Percentiles rank a stretch among this genome's conserved stretches.
phyloP scores from a whole-genome alignment of 2,888 invertebrate genomes.

The Ephialtes manifestator region DNA sequence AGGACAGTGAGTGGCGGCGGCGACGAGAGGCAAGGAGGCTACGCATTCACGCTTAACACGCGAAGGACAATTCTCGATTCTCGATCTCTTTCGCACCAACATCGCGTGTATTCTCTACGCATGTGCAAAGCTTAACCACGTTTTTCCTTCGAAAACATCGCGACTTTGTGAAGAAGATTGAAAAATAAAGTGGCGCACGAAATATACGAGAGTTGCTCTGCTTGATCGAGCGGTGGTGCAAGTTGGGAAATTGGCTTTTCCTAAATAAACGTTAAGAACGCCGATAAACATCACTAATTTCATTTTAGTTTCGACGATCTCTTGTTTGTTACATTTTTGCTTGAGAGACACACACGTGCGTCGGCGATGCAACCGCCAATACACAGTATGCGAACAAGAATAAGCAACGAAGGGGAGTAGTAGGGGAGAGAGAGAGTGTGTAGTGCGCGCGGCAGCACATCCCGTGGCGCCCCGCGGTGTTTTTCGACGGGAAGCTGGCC shows the following conservation, averaged over 20 bases:
- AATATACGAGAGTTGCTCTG: not conserved
- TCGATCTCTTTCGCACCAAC: not conserved
- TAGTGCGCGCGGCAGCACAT: constrained; percentile 67
- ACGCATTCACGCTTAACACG: constrained; percentile 48
- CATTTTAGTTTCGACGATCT: constrained; percentile 47
- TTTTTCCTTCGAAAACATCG: constrained; percentile 43
- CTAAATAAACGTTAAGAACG: no score
- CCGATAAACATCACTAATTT: not conserved
- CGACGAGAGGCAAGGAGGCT: constrained; percentile 45
- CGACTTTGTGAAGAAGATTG: not conserved
- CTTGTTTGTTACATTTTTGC: constrained; percentile 28
- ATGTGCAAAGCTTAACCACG: constrained; percentile 62
- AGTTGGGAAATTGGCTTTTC: no score
- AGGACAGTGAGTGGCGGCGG: constrained; percentile 40
- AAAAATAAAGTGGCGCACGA: not conserved
- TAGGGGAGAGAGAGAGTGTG: constrained; percentile 53
- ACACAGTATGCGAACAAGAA: constrained; percentile 55
- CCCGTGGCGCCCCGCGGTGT: constrained; percentile 83
- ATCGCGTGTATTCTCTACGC: constrained; percentile 52
- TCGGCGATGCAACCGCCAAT: constrained; percentile 46
- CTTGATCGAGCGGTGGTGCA: not conserved
- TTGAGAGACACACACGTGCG: constrained; percentile 68
- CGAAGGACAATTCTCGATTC: constrained; percentile 62
- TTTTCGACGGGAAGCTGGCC: constrained; percentile 80
- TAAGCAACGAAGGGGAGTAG: constrained; percentile 31